Evolutionary conservation across 2,113 vertebrate species (phyloP).

Genomic region (Lutjanus erythropterus): DNA sequence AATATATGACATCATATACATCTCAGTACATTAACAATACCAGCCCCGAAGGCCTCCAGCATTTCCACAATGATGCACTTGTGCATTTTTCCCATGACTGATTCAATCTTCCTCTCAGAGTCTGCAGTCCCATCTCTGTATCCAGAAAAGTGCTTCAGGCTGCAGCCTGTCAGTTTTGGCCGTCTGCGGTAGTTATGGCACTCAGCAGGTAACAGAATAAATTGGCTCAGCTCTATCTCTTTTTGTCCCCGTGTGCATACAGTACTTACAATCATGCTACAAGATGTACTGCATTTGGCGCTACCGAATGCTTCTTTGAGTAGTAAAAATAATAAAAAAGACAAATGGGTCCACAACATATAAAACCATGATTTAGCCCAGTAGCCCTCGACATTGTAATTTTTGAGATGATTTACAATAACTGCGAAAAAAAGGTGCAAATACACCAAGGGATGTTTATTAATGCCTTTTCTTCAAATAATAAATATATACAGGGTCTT

Average conservation of each 20-base stretch:
- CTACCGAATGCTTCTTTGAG: slow-evolving; percentile 53
- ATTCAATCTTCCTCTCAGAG: background rate
- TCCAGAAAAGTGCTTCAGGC: slow-evolving; percentile 53
- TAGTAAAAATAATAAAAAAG: slow-evolving; percentile 48
- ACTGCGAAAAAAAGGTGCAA: background rate
- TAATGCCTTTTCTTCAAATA: slow-evolving; percentile 20
- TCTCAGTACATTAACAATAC: slow-evolving; percentile 52
- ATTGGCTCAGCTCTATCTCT: slow-evolving; percentile 5
- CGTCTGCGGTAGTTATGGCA: slow-evolving; percentile 56
- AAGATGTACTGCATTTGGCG: slow-evolving; percentile 53
- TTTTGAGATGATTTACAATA: slow-evolving; percentile 18
- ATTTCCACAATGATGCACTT: slow-evolving; percentile 18
- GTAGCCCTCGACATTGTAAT: slow-evolving; percentile 23
- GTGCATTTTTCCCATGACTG: slow-evolving; percentile 13
- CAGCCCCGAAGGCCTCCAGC: slow-evolving; percentile 17
- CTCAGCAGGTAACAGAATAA: slow-evolving; percentile 32
- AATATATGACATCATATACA: slow-evolving; percentile 74
- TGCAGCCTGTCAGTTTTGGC: slow-evolving; percentile 38
- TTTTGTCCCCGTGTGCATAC: slow-evolving; percentile 51
- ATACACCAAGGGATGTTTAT: slow-evolving; percentile 16
- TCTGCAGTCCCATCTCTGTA: slow-evolving; percentile 7
- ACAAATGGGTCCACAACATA: slow-evolving; percentile 22
- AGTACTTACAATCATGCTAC: slow-evolving; percentile 74
- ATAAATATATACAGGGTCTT: slow-evolving; percentile 55
- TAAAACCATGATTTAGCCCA: slow-evolving; percentile 19